Evolutionary conservation across 2,797 vertebrate species (phyloP).

Genomic region (Triplophysa yarkandensis): DNA sequence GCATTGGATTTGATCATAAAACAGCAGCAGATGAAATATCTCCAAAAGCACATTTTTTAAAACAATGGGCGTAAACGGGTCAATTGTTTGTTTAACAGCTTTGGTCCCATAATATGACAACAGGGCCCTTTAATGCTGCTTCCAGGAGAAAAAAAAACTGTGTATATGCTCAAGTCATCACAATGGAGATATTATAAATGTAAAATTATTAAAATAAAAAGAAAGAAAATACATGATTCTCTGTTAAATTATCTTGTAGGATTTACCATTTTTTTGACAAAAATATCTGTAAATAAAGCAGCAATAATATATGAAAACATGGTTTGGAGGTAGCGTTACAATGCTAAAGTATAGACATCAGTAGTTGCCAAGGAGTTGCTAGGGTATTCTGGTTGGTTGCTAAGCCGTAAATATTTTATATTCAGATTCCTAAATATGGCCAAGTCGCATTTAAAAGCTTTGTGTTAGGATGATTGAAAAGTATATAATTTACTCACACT

Average conservation of each 20-base stretch:
- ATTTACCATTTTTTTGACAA: too few species aligned
- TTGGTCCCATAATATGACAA: constrained; percentile 9
- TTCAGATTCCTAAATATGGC: too few species aligned
- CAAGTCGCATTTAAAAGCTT: background rate
- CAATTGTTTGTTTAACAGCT: constrained; percentile 9
- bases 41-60: constrained; percentile 41
- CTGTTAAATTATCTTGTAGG: background rate
- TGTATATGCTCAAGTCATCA: background rate
- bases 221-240: too few species aligned
- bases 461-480: too few species aligned
- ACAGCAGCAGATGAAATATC: constrained; percentile 26
- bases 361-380: background rate
- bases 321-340: too few species aligned
- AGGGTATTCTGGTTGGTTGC: background rate
- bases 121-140: background rate
- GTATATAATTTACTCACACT: too few species aligned
- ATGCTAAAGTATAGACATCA: background rate
- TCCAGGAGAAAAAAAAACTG: background rate
- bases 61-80: constrained; percentile 5
- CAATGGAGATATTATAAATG: constrained; percentile 1
- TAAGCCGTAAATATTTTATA: background rate
- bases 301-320: too few species aligned
- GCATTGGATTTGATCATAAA: constrained; percentile 49
- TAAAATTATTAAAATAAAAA: too few species aligned
- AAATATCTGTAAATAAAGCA: background rate